Evolutionary conservation across 2,888 invertebrate genomes (phyloP).

Genomic region (Physocephala rufipes): DNA sequence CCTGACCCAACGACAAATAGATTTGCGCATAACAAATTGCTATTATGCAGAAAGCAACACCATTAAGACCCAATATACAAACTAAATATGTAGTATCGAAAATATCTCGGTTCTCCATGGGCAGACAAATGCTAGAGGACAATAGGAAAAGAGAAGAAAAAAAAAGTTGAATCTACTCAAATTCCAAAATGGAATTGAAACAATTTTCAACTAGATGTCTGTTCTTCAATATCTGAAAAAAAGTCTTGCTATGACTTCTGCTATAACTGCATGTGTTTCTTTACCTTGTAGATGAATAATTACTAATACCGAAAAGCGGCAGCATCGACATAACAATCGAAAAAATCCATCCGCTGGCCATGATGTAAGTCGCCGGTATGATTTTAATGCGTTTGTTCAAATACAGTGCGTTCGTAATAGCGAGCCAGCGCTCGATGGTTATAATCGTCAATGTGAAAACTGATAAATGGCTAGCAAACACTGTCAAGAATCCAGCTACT

Average conservation of each 20-base stretch:
- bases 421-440: conserved; percentile 85
- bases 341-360: conserved; percentile 83
- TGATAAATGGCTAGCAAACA: conserved; percentile 87
- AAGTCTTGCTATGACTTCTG: too few relatives aligned
- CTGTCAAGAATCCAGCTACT: conserved; percentile 87
- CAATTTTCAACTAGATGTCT: too few relatives aligned
- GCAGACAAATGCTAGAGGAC: conserved; percentile 80
- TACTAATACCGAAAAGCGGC: conserved; percentile 84
- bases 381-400: conserved; percentile 82
- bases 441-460: conserved; percentile 88
- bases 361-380: conserved; percentile 76
- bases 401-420: conserved; percentile 84
- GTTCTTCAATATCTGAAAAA: too few relatives aligned
- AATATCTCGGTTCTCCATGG: conserved; percentile 79
- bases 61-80: conserved; percentile 78
- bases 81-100: conserved; percentile 80
- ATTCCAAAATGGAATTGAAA: too few relatives aligned
- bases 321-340: conserved; percentile 80
- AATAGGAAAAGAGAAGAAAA: background rate
- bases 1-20: conserved; percentile 80
- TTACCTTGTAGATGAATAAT: conserved; percentile 85
- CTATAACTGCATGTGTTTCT: background rate
- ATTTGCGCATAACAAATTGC: conserved; percentile 87
- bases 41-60: conserved; percentile 83
- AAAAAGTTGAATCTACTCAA: background rate